Base-by-base conservation (phyloP, 2,888 invertebrate genomes). In the Proisotoma minuta region DNA sequence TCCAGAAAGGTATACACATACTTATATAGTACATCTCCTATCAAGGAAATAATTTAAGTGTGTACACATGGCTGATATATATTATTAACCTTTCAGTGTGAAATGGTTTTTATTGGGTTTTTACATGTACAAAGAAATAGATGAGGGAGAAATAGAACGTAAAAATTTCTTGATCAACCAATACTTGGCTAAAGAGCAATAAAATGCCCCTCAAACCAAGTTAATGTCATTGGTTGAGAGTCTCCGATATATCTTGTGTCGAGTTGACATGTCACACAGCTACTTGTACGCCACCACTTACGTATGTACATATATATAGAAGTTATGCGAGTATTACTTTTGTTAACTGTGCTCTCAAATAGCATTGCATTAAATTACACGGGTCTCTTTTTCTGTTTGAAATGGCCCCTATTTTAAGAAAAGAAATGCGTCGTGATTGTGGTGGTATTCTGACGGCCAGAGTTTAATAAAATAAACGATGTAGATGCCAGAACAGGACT, bases 401-500 rank as follows among this genome's bases (percentile, higher is more conserved):
- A 54, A 54, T 54, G 20, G 53, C 43, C 43, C 43, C 43, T 43
- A 43, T 43, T 43, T 43, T 5, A 43, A 43, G 20, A n/a, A 43
- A 24, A 24, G 54, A 54, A 60, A 64, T 60, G 60, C 53, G 52
- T 48, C 58, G 58, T 58, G 60, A 64, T 58, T 64, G 53, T 58
- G 57, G 60, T 52, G 40, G 47, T 54, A 51, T 47, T 48, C 20
- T 43, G 43, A 40, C 34, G 60, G 57, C 20, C 28, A 50, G 40
- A 39, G 5, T 58, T 64, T 57, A 48, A 48, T 54, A 52, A 59
- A 65, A 65, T 65, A 65, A 68, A 65, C 60, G 65, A 59, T 65
- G 59, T 60, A 60, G 62, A 64, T 67, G 67, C 67, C 67, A 65
- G 63, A 62, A 66, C 43, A 63, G 63, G 66, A 66, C 64, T 70